Evolutionary conservation across 2,797 vertebrate genomes (phyloP), one percentile per base, ranked within the genome.

Genomic region (Melanotaenia pygmaea): DNA sequence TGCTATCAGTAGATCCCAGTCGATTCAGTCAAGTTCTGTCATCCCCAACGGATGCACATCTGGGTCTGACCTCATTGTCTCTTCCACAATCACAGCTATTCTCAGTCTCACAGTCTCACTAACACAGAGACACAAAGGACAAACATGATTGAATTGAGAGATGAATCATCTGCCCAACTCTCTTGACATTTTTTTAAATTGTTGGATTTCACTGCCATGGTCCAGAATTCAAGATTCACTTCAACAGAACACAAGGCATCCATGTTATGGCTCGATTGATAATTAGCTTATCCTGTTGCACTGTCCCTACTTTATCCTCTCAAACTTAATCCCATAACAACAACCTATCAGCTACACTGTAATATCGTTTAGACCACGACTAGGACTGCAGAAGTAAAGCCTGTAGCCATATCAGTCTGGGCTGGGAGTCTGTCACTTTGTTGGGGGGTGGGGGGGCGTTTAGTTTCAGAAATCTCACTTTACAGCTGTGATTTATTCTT

Each of bases 1-100:
- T 90, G 82, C 80, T 85, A 83, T 87, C 83, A 84, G 83, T 74
- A 53, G 67, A 68, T 64, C 72, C 53, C 65, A 24, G 69, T 74
- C 58, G 57, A 47, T 81, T 72, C 65, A 60, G 68, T 53, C 26
- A 4, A 79, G 68, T 93, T 95, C 94, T 92, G 94, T 93, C 93
- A 94, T 91, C 95, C 87, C 93, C 88, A 90, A 73, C 76, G 57
- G 79, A 88, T 92, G 92, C 94, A 90, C 93, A 96, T 96, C 96
- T 97, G 95, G 91, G 87, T 80, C 83, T 94, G 93, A 95, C 93
- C 92, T 93, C 89, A 95, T 91, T 91, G 93, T 89, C 92, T 89
- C 92, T 91, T 93, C 91, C 85, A 95, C 96, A 97, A 96, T 94
- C 78, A 60, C 67, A 78, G 71, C 92, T 83, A 85, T 91, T 93